Conservation (phyloP, 1,140 invertebrate genomes). For the Aplysia californica region DNA sequence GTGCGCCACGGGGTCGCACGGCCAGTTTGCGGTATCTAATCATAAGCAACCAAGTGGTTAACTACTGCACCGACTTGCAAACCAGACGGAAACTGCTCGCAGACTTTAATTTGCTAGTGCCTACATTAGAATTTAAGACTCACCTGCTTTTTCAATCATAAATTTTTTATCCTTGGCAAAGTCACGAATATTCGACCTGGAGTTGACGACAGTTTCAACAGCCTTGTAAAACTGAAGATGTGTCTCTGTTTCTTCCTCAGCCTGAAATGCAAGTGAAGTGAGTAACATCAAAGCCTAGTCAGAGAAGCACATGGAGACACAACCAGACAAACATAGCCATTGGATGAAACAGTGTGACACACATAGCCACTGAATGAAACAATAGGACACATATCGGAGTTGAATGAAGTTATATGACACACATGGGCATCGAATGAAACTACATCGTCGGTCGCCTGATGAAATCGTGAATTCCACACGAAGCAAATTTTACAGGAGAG, state of each 20-base stretch:
- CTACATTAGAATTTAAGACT: not conserved
- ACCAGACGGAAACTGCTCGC: not conserved
- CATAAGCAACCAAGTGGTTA: not conserved
- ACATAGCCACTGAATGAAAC: too few species aligned
- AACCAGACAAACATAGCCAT: not conserved
- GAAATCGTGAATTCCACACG: too few species aligned
- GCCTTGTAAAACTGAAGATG: constrained; percentile 38
- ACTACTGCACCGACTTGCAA: not conserved
- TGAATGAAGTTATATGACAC: too few species aligned
- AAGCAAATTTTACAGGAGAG: too few species aligned
- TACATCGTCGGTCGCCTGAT: too few species aligned
- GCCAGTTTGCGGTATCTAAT: not conserved
- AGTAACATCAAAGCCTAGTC: too few species aligned
- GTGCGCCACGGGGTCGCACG: too few species aligned
- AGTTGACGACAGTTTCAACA: constrained; percentile 56
- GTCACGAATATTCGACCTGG: constrained; percentile 54
- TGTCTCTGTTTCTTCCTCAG: constrained; percentile 15
- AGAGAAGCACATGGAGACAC: constrained; percentile 9
- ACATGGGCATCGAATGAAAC: not conserved
- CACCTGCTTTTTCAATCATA: constrained; percentile 7
- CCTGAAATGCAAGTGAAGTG: not conserved
- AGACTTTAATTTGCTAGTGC: not conserved
- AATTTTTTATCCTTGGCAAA: constrained; percentile 34
- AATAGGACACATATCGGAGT: too few species aligned
- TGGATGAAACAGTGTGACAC: too few species aligned